These are phyloP conservation scores for Pyrocephalus nanus DNA, from an alignment of 2,797 vertebrate species.

Conservation along the genomic window DNA sequence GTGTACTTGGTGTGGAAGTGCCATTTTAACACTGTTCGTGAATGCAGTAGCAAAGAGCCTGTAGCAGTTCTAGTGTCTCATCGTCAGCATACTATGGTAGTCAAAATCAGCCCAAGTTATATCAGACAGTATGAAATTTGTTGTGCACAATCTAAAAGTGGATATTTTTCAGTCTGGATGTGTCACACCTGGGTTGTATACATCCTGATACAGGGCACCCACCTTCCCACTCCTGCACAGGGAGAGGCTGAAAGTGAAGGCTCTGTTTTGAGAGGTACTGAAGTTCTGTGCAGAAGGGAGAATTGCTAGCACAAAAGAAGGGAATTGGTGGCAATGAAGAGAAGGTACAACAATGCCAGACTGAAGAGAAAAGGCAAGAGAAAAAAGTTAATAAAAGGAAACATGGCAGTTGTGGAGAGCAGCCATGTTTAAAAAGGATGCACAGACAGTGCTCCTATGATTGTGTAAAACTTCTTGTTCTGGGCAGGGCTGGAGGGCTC, in stretches of 20 bases:
- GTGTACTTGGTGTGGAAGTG: neutral
- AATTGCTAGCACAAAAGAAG: neutral
- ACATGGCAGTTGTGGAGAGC: neutral
- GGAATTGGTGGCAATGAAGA: neutral
- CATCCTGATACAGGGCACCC: neutral
- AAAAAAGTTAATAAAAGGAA: neutral
- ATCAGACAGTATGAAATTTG: neutral
- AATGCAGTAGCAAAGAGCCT: neutral
- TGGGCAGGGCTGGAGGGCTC: neutral
- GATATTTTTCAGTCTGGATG: neutral
- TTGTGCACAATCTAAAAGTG: neutral
- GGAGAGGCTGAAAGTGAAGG: neutral
- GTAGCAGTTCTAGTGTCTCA: neutral
- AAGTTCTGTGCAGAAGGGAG: neutral
- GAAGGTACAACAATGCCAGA: neutral
- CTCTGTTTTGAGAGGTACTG: neutral
- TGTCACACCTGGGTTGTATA: neutral
- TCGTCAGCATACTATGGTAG: neutral
- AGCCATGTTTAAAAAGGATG: neutral
- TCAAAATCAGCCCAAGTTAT: neutral
- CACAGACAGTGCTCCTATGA: neutral
- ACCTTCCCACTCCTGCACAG: neutral
- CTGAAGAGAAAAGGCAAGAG: neutral
- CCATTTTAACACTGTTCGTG: neutral
- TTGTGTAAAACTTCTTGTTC: neutral